Evolutionary conservation across 2,888 invertebrate species (phyloP).

Genomic region (Laspeyria flexula): DNA sequence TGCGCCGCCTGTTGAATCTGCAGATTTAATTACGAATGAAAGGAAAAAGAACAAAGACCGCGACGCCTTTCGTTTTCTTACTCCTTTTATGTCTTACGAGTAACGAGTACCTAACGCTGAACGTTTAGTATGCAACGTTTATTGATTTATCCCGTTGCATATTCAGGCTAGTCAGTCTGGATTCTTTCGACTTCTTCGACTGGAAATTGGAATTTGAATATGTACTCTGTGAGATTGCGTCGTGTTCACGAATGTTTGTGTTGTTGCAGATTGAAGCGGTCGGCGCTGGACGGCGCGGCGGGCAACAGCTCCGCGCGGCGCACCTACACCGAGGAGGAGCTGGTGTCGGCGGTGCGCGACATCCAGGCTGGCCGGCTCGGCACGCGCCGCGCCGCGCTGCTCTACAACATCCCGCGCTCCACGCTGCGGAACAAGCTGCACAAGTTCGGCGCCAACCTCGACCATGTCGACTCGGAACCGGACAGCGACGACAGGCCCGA

Average conservation of each 20-base stretch:
- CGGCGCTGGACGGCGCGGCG: slow-evolving; percentile 57
- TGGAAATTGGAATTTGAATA: slow-evolving; percentile 33
- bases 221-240: slow-evolving; percentile 15
- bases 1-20: slow-evolving; percentile 10
- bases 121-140: slow-evolving; percentile 41
- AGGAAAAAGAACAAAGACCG: slow-evolving; percentile 1
- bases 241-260: slow-evolving; percentile 5
- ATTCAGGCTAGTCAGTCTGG: slow-evolving; percentile 31
- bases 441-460: slow-evolving; percentile 89
- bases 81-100: slow-evolving; percentile 34
- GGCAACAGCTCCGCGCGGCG: slow-evolving; percentile 88
- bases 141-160: slow-evolving; percentile 41
- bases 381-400: slow-evolving; percentile 96
- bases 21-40: neutral
- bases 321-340: slow-evolving; percentile 97
- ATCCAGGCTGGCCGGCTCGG: slow-evolving; percentile 97
- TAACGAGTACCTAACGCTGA: too few species aligned
- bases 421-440: slow-evolving; percentile 98
- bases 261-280: slow-evolving; percentile 80
- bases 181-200: slow-evolving; percentile 25
- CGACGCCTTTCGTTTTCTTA: slow-evolving; percentile 3
- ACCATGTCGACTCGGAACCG: slow-evolving; percentile 88
- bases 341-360: slow-evolving; percentile 96
- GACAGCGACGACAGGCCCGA: slow-evolving; percentile 77
- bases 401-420: slow-evolving; percentile 98